Evolutionary conservation across 2,888 invertebrate genomes (phyloP).

Genomic region (Oxyteleia sp.): DNA sequence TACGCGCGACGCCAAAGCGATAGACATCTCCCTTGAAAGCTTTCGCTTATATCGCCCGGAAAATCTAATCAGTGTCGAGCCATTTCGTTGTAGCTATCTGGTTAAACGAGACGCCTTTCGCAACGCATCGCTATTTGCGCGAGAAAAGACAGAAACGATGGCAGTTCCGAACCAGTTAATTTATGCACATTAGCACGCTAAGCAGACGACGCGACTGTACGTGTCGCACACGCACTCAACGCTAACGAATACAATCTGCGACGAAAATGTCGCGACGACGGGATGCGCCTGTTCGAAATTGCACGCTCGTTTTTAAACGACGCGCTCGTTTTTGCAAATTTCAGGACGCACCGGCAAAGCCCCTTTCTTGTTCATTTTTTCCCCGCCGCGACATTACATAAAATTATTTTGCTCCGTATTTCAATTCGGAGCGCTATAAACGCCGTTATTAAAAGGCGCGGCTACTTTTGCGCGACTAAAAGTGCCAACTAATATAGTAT

Average conservation of each 20-base stretch:
- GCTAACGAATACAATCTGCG: neutral
- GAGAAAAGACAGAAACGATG: conserved; percentile 59
- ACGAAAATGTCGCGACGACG: conserved; percentile 17
- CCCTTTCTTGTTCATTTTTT: no score
- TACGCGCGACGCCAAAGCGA: conserved; percentile 45
- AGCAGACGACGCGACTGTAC: conserved; percentile 34
- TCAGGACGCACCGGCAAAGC: no score
- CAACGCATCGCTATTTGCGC: conserved; percentile 54
- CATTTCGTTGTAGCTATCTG: conserved; percentile 65
- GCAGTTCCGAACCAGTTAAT: conserved; percentile 60
- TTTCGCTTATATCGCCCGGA: conserved; percentile 66
- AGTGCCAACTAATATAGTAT: conserved; percentile 17
- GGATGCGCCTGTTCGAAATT: neutral
- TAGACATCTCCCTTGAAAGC: conserved; percentile 66
- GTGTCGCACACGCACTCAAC: conserved; percentile 18
- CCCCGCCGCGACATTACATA: no score
- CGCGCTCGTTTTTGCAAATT: neutral
- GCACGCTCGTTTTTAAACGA: no score
- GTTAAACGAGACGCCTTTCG: conserved; percentile 62
- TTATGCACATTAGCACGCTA: conserved; percentile 66
- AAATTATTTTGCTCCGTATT: conserved; percentile 10
- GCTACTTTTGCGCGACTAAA: neutral
- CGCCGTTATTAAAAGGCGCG: conserved; percentile 19
- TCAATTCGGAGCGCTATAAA: neutral
- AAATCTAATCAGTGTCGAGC: conserved; percentile 72